A percentile compares a stretch with the other conserved stretches of the same genome.
phyloP scores from a whole-genome alignment of 35 echinoderm and acorn worm genomes.

The Ophioderma brevispina region DNA sequence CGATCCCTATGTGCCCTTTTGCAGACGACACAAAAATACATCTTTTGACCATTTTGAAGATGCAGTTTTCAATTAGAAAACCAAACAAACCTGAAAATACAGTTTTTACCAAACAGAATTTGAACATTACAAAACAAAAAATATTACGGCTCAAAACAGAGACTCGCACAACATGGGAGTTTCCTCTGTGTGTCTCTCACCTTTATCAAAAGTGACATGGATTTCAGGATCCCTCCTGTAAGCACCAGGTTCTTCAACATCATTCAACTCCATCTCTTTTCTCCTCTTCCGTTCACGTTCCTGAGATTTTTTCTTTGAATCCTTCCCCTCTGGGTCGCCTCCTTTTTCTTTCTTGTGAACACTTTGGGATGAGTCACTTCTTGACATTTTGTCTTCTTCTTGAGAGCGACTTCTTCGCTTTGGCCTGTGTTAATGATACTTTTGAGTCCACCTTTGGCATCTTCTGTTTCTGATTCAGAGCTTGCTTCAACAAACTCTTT shows the following conservation, averaged over 20 bases:
- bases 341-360: background rate
- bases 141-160: too few species aligned
- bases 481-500: background rate
- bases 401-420: background rate
- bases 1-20: too few species aligned
- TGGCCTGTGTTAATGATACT: background rate
- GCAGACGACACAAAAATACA: too few species aligned
- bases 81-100: too few species aligned
- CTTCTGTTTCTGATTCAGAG: background rate
- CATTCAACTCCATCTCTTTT: constrained; percentile 15
- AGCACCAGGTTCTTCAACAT: background rate
- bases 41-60: too few species aligned
- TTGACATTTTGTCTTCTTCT: background rate
- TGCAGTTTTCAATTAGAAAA: too few species aligned
- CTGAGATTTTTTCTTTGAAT: constrained; percentile 25
- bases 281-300: background rate
- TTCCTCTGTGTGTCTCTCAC: constrained; percentile 10
- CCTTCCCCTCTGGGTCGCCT: background rate
- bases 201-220: constrained; percentile 51
- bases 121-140: too few species aligned
- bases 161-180: too few species aligned
- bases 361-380: background rate
- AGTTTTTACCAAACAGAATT: too few species aligned
- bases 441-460: background rate
- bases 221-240: constrained; percentile 12